Percentiles rank a stretch among this genome's conserved stretches.
Evolutionary conservation across 2,888 invertebrate genomes (phyloP).

Genomic region (Volucella inanis): DNA sequence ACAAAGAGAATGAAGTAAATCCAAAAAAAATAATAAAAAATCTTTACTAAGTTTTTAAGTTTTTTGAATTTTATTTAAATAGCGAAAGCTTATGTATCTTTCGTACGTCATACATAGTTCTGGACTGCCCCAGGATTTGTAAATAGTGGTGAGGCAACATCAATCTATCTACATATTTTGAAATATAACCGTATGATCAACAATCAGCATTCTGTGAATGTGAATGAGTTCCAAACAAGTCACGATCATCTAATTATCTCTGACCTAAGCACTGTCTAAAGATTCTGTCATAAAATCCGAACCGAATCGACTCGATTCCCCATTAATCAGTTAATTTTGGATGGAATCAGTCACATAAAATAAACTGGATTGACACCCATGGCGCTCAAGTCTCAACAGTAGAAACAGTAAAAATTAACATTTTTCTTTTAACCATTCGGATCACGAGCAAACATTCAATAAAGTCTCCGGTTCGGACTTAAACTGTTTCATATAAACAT

Average conservation of each 20-base stretch:
- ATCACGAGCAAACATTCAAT: constrained; percentile 15
- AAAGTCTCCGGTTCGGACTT: constrained; percentile 17
- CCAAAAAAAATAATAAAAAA: neutral
- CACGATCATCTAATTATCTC: no score
- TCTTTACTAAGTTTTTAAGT: neutral
- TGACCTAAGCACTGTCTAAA: neutral
- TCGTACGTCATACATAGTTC: no score
- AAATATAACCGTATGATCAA: no score
- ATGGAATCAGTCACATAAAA: constrained; percentile 16
- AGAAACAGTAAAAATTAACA: neutral
- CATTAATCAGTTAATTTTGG: neutral
- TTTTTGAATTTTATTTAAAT: no score
- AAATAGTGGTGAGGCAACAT: no score
- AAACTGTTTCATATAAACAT: constrained; percentile 28
- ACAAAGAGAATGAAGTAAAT: constrained; percentile 83
- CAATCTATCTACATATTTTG: no score
- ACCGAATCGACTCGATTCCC: no score
- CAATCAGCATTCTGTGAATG: no score
- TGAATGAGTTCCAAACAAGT: no score
- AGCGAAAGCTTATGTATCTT: no score
- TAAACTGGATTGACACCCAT: constrained; percentile 17
- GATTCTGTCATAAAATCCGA: neutral
- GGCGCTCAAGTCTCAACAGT: constrained; percentile 1
- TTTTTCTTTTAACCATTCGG: neutral
- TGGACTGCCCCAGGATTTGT: no score